A percentile compares a stretch with the other conserved stretches of the same genome.
These are phyloP conservation scores for Heptranchias perlo DNA, from an alignment of 2,113 vertebrate genomes.

Conservation along the genomic window DNA sequence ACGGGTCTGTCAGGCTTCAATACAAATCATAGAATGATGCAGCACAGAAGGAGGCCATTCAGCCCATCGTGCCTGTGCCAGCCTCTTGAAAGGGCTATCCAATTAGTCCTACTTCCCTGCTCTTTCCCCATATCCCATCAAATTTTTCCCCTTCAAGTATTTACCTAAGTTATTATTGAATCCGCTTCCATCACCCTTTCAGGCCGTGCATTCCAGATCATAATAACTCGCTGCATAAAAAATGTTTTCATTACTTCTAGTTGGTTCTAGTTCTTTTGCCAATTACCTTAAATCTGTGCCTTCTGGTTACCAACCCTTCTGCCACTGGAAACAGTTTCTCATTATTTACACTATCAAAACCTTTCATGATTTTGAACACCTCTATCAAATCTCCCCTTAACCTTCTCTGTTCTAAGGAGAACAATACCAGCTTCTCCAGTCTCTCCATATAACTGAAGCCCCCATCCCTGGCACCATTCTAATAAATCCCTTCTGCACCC, in stretches of 20 bases:
- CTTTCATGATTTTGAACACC: too few species aligned
- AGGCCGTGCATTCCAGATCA: not conserved
- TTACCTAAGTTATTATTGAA: not conserved
- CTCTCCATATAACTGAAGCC: too few species aligned
- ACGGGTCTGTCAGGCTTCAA: not conserved
- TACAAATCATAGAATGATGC: too few species aligned
- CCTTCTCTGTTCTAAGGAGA: too few species aligned
- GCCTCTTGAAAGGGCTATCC: not conserved
- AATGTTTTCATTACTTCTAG: too few species aligned
- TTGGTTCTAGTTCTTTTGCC: not conserved
- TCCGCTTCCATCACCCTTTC: not conserved
- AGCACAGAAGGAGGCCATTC: not conserved
- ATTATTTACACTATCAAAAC: too few species aligned
- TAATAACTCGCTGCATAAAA: not conserved
- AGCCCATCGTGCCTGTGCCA: not conserved
- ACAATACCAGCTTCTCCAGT: too few species aligned
- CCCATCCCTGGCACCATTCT: too few species aligned
- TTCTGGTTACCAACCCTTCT: not conserved
- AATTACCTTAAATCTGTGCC: not conserved
- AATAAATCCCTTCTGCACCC: too few species aligned
- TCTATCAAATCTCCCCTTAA: too few species aligned
- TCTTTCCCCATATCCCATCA: not conserved
- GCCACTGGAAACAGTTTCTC: not conserved
- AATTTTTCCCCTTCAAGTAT: not conserved
- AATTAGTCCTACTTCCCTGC: not conserved